A percentile compares a stretch with the other conserved stretches of the same genome.
Conservation (phyloP, 2,113 vertebrate genomes). For the Haemorhous mexicanus region DNA sequence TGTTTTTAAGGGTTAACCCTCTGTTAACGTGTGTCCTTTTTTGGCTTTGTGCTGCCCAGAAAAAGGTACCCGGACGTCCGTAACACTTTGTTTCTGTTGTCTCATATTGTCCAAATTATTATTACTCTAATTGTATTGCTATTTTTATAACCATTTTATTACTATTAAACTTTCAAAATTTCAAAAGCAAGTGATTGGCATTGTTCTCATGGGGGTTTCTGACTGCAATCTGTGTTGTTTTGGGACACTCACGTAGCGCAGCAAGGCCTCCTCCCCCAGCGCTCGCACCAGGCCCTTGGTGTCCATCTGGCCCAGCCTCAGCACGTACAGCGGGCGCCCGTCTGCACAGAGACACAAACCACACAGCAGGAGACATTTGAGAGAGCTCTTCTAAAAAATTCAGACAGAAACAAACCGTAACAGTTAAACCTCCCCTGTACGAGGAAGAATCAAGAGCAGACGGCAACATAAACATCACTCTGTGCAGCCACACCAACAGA, state of each 20-base stretch:
- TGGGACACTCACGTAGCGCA: constrained; percentile 85
- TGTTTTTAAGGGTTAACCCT: too few relatives aligned
- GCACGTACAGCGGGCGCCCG: constrained; percentile 90
- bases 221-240: fast-evolving
- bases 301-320: constrained; percentile 96
- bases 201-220: too few relatives aligned
- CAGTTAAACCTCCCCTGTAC: not conserved
- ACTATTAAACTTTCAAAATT: too few relatives aligned
- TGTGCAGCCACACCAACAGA: not conserved
- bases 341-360: constrained; percentile 70
- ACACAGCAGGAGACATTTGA: not conserved
- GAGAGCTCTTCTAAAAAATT: not conserved
- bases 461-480: not conserved
- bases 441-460: not conserved
- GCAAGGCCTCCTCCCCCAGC: constrained; percentile 88
- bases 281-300: constrained; percentile 93
- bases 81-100: too few relatives aligned
- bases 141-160: too few relatives aligned
- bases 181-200: too few relatives aligned
- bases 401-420: not conserved
- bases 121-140: too few relatives aligned
- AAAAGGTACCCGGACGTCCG: too few relatives aligned
- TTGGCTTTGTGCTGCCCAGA: too few relatives aligned
- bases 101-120: too few relatives aligned
- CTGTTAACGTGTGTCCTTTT: too few relatives aligned